Base-by-base conservation (phyloP, 2,797 vertebrate genomes). In the Echeneis naucrates region DNA sequence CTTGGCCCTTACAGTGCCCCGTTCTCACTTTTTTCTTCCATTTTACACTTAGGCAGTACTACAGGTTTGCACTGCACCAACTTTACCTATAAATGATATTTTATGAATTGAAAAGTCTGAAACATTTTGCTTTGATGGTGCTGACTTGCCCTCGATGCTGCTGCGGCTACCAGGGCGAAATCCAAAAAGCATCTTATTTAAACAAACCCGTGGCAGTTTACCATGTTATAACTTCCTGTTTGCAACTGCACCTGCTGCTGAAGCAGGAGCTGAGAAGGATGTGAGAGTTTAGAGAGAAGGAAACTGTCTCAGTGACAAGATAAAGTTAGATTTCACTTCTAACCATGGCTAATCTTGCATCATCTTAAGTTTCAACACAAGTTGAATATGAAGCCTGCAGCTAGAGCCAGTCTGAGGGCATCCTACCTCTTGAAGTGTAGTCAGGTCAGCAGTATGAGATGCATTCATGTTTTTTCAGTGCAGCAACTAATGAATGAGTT, bases 61-160 rank as follows among this genome's bases (percentile, higher is more conserved):
- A 47, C 60, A 83, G 75, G 68, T 70, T 78, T 77, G 77, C 76
- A 50, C 57, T 86, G 56, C 33, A 30, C 72, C 85, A 85, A 81
- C 77, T 86, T 67, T 56, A 74, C 70, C 77, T 80, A 53, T 54
- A 84, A 82, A 77, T 37, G 38, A 73, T 83, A 67, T 60, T 74
- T 45, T 32, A 52, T 77, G 70, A 44, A 44, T 57, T 63, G 72
- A 65, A 64, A 21, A 50, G 30, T 52, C 54, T 21, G 42, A 56
- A 33, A 10, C 50, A 52, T 57, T 53, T 75, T 48, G 48, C 38
- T 78, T 75, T 35, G 8, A 30, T 47, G 26, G n/a, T 63, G 65
- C 52, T 44, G 59, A 80, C 54, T 58, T 70, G 59, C 40, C 48
- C 54, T 77, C 70, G 30, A 54, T 44, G 57, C 51, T 47, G 8